Percentiles rank a stretch among this genome's conserved stretches.
phyloP scores from a whole-genome alignment of 2,797 vertebrate species.

The Gila robusta region DNA sequence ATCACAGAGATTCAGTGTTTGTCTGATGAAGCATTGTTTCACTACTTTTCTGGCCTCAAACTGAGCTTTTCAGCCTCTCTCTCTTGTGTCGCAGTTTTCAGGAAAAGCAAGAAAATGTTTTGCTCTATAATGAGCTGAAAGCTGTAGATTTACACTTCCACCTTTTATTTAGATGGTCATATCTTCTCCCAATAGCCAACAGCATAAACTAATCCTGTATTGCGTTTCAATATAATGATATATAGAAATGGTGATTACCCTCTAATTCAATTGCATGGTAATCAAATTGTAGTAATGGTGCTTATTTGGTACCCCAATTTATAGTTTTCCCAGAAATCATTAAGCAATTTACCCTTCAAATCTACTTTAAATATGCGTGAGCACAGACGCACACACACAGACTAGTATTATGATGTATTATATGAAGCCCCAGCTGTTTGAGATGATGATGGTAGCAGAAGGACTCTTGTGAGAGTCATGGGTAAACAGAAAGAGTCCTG shows the following conservation, averaged over 20 bases:
- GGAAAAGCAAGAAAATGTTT: background rate
- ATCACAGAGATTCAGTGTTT: conserved; percentile 39
- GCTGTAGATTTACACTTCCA: conserved; percentile 72
- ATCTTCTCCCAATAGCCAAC: conserved; percentile 78
- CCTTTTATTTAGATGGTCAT: conserved; percentile 72
- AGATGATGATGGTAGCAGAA: conserved; percentile 81
- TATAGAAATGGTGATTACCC: conserved; percentile 83
- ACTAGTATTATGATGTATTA: conserved; percentile 78
- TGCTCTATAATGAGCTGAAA: conserved; percentile 65
- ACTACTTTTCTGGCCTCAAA: conserved; percentile 5
- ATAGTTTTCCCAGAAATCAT: conserved; percentile 85
- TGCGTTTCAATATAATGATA: conserved; percentile 84
- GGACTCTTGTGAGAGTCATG: conserved; percentile 76
- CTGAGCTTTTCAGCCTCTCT: conserved; percentile 17
- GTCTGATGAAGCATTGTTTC: conserved; percentile 42
- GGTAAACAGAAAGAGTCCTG: conserved; percentile 83
- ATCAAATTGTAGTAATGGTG: conserved; percentile 85
- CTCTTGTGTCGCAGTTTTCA: conserved; percentile 5
- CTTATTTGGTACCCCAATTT: conserved; percentile 84
- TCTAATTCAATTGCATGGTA: conserved; percentile 82
- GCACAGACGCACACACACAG: conserved; percentile 63
- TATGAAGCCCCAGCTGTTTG: conserved; percentile 82
- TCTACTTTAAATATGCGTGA: conserved; percentile 78
- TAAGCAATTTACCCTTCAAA: conserved; percentile 83
- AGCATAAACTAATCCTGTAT: conserved; percentile 78